phyloP scores from a whole-genome alignment of 2,888 invertebrate species.

The Clusia tigrina region DNA sequence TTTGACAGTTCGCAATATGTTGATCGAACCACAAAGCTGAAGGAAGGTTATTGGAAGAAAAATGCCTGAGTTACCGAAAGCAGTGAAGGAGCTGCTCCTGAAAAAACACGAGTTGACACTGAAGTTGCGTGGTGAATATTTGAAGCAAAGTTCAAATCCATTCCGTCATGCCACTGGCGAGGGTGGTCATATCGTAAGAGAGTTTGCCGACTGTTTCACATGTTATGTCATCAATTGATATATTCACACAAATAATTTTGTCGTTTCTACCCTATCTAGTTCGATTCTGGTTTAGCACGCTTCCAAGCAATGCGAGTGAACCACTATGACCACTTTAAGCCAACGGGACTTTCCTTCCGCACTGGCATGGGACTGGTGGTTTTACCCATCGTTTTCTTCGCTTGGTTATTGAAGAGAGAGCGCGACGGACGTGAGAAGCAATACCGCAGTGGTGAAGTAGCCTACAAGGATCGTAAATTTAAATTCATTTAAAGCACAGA shows the following conservation, averaged over 20 bases:
- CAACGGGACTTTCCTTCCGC: slow-evolving; percentile 69
- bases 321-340: slow-evolving; percentile 73
- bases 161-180: slow-evolving; percentile 72
- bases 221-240: slow-evolving; percentile 61
- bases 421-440: slow-evolving; percentile 68
- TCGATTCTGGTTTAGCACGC: slow-evolving; percentile 80
- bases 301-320: slow-evolving; percentile 76
- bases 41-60: slow-evolving; percentile 9
- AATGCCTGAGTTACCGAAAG: slow-evolving; percentile 44
- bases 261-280: slow-evolving; percentile 68
- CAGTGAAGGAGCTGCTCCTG: slow-evolving; percentile 50
- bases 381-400: slow-evolving; percentile 68
- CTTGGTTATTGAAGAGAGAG: slow-evolving; percentile 67
- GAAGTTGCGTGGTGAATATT: slow-evolving; percentile 71
- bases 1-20: background rate
- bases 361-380: slow-evolving; percentile 67
- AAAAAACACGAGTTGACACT: slow-evolving; percentile 58
- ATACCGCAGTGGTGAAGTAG: slow-evolving; percentile 76
- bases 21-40: no score
- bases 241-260: slow-evolving; percentile 14
- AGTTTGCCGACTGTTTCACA: slow-evolving; percentile 34
- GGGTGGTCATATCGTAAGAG: slow-evolving; percentile 78
- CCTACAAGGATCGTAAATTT: slow-evolving; percentile 76
- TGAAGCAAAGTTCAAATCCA: slow-evolving; percentile 77
- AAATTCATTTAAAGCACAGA: slow-evolving; percentile 70